Base-by-base conservation (phyloP, 1,140 invertebrate genomes). In the Drosophila cardini region DNA sequence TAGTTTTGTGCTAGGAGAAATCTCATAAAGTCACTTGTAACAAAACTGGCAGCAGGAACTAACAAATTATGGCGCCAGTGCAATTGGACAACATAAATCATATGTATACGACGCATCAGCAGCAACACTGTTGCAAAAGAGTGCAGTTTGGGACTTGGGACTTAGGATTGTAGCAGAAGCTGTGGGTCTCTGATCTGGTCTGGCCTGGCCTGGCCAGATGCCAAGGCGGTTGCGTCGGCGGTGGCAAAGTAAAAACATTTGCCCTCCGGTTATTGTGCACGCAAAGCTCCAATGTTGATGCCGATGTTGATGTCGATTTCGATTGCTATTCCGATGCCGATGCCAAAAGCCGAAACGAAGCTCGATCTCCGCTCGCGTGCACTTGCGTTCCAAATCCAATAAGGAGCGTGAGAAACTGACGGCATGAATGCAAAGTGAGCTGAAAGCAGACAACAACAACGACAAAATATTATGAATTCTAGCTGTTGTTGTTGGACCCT, bases 371-470 rank as follows among this genome's bases (percentile, higher is more conserved):
- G 21, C 40, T 58, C 82, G 82, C 78, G 75, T 86, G 80, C 80
- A 89, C 61, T 87, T 90, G 87, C 79, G 76, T 73, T 79, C 76
- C 79, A 72, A 75, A 75, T 83, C 87, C 83, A 90, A 90, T 90
- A 90, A 86, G 86, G 87, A 90, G 86, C 86, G 86, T 90, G 86
- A 87, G 86, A 90, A 89, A 87, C 68, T 40, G 76, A 42, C 70
- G 79, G 76, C 76, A 61, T 83, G 64, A 85, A 86, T 87, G 84
- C 83, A 87, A 87, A 87, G 79, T 81, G 62, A 89, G 63, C 58
- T 79, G 82, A 43, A 78, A 78, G 73, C 82, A 58, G 72, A 53
- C 46, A 52, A 56, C 46, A 52, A 56, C 68, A 64, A 67, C 72
- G 71, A 85, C 82, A 86, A 81, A 80, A 87, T 82, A 78, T 82